Evolutionary conservation across 1,140 invertebrate species (phyloP), one percentile per base, ranked within the genome.

Genomic region (Chymomyza costata): DNA sequence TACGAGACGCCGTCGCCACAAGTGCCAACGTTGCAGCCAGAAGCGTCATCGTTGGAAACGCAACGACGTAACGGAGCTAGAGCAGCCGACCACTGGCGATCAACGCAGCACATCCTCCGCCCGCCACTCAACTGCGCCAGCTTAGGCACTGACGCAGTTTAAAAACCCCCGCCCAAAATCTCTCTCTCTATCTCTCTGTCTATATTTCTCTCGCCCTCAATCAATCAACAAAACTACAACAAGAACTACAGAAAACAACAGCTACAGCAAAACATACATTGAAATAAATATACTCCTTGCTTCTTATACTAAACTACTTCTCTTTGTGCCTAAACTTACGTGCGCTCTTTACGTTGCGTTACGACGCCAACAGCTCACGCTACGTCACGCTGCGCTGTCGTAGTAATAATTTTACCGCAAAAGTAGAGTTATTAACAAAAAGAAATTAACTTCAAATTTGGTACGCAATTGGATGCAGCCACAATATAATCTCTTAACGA

Each of bases 71-170:
- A 80, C 73, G 73, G 71, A 78, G 71, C 71, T 76, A 78, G 57
- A 51, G 43, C 30, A 50, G 71, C 73, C 71, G 67, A 78, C 71
- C 71, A 78, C 71, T 78, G 63, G 67, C 73, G 67, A 78, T 78
- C 73, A 78, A 78, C 71, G 71, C 73, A 78, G 71, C 71, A 55
- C 71, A 78, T 78, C 71, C 71, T 78, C 71, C 58, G 71, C 71
- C 71, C 71, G 71, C 71, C 71, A 78, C 73, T 71, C 73, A 78
- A 34, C 52, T 78, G 63, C 71, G 71, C 73, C 71, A 80, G 71
- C 48, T 34, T 39, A 18, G 17, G 17, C 48, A 47, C 67, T 80
- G 71, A 78, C 71, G 71, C 71, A 78, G 73, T 58, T 73, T 21
- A 34, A 30, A 46, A 68, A 39, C 38, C 51, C n/a, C n/a, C n/a